Evolutionary conservation across 2,797 vertebrate genomes (phyloP).

Genomic region (Gadopsis marmoratus): DNA sequence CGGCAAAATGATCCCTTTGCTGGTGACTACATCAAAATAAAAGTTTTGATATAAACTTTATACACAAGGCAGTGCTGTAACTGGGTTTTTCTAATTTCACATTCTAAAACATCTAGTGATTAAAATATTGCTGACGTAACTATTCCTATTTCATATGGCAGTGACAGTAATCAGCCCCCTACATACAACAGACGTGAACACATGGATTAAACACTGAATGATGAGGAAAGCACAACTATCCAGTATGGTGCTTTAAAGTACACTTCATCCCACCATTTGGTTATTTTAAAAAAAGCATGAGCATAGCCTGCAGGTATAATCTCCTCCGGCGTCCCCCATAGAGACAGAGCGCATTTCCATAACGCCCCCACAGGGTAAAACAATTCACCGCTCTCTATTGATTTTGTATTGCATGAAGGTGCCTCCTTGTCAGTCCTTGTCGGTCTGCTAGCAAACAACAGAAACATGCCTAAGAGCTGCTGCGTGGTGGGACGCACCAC

Average conservation of each 20-base stretch:
- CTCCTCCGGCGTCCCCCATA: not conserved
- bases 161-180: constrained; percentile 3
- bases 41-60: constrained; percentile 7
- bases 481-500: too few species aligned
- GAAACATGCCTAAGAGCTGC: too few species aligned
- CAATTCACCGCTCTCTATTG: too few species aligned
- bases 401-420: too few species aligned
- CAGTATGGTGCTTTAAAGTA: not conserved
- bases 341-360: too few species aligned
- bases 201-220: constrained; percentile 26
- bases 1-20: constrained; percentile 24
- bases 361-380: too few species aligned
- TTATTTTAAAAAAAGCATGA: constrained; percentile 4
- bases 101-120: constrained; percentile 36
- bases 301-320: not conserved
- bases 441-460: too few species aligned
- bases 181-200: constrained; percentile 15
- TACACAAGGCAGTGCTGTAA: constrained; percentile 32
- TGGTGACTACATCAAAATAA: constrained; percentile 48
- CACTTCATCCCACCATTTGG: constrained; percentile 9
- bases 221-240: constrained; percentile 26
- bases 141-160: constrained; percentile 20
- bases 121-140: constrained; percentile 25
- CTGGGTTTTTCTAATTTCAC: constrained; percentile 9
- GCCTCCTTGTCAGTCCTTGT: too few species aligned